These are phyloP conservation scores for Timema podura DNA, from an alignment of 2,888 invertebrate genomes.

Conservation along the genomic window DNA sequence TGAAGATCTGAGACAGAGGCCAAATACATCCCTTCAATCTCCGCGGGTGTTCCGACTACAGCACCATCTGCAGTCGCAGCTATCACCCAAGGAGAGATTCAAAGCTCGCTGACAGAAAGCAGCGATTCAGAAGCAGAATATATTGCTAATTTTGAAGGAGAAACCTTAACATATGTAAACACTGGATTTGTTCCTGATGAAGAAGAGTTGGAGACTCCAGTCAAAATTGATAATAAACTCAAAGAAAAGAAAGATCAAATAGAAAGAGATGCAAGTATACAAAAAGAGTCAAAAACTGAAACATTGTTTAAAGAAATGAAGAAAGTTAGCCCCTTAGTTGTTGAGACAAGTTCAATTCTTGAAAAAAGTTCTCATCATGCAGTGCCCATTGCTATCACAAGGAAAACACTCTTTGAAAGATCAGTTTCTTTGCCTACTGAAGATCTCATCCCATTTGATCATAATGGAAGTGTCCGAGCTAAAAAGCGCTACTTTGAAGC, in stretches of 20 bases:
- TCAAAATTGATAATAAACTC: conserved; percentile 29
- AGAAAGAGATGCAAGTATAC: too few species aligned
- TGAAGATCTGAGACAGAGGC: conserved; percentile 28
- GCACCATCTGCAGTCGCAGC: conserved; percentile 34
- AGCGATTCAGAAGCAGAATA: conserved; percentile 39
- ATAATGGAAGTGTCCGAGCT: conserved; percentile 52
- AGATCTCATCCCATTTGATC: conserved; percentile 45
- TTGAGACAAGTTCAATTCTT: background rate
- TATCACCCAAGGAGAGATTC: conserved; percentile 28
- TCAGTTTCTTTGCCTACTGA: conserved; percentile 51
- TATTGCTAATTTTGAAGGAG: conserved; percentile 34
- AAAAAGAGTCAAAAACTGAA: background rate
- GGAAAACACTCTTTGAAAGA: conserved; percentile 47
- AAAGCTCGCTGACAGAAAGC: conserved; percentile 27
- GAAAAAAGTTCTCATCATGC: conserved; percentile 45
- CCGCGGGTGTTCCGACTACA: conserved; percentile 36
- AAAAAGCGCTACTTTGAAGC: conserved; percentile 58
- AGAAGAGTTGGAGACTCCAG: conserved; percentile 18
- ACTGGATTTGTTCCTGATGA: conserved; percentile 42
- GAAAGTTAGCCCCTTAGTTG: background rate
- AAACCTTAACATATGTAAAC: conserved; percentile 44
- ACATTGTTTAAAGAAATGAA: background rate
- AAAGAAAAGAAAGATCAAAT: too few species aligned
- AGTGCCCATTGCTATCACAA: conserved; percentile 43
- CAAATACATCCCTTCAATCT: conserved; percentile 8